Conservation (phyloP, 2,888 invertebrate genomes). For the Parnassius smintheus region DNA sequence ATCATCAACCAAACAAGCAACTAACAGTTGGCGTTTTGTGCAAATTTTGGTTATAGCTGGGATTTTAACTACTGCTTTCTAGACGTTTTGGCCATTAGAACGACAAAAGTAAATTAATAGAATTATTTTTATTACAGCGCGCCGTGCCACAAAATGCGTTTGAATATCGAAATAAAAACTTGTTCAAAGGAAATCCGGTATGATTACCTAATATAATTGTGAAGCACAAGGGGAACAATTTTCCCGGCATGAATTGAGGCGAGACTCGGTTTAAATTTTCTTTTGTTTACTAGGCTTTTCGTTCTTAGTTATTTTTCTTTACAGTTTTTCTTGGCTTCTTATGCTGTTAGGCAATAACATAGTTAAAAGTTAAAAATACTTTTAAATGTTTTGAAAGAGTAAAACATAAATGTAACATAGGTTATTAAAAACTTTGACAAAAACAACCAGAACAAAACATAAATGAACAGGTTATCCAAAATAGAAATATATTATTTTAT, state of each 20-base stretch:
- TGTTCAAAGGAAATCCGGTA: slow-evolving; percentile 17
- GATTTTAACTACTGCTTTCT: no score
- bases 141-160: not conserved
- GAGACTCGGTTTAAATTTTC: slow-evolving; percentile 26
- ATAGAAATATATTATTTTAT: no score
- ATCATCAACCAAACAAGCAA: no score
- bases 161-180: slow-evolving; percentile 10
- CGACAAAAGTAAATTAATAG: no score
- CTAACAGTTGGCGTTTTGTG: no score
- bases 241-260: slow-evolving; percentile 24
- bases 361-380: not conserved
- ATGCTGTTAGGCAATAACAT: slow-evolving; percentile 1
- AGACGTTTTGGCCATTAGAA: no score
- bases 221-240: slow-evolving; percentile 26
- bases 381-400: slow-evolving; percentile 2
- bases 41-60: no score
- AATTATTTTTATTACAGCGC: no score
- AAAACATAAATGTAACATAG: no score
- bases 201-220: slow-evolving; percentile 22
- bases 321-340: slow-evolving; percentile 9
- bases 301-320: slow-evolving; percentile 20
- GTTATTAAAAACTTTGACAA: no score
- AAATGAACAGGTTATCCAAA: no score
- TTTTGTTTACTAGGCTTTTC: slow-evolving; percentile 24
- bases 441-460: no score